phyloP scores from a whole-genome alignment of 2,113 vertebrate species.

The Scortum barcoo region DNA sequence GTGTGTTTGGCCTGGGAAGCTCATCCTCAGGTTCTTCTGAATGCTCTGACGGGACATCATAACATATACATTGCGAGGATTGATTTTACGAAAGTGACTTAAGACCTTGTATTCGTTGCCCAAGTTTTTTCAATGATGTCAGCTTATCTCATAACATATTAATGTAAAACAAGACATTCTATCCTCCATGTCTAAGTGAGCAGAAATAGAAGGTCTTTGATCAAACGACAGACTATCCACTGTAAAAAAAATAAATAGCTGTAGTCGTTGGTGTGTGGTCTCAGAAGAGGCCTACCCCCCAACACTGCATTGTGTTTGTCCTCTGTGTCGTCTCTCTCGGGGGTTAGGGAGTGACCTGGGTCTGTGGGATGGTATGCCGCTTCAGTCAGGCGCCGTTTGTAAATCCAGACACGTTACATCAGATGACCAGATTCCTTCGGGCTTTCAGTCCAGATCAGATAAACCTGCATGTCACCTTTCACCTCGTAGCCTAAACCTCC shows the following conservation, averaged over 20 bases:
- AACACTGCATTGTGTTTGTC: conserved; percentile 29
- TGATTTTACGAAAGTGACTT: conserved; percentile 32
- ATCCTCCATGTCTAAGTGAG: conserved; percentile 32
- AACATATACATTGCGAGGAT: conserved; percentile 18
- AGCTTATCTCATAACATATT: conserved; percentile 9
- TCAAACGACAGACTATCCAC: conserved; percentile 31
- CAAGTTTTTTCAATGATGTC: conserved; percentile 21
- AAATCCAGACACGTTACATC: conserved; percentile 68
- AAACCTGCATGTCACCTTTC: conserved; percentile 62
- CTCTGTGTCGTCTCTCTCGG: conserved; percentile 35
- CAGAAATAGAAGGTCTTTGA: conserved; percentile 57
- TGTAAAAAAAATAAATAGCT: conserved; percentile 58
- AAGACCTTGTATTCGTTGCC: conserved; percentile 14
- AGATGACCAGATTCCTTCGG: conserved; percentile 62
- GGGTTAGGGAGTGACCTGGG: conserved; percentile 50
- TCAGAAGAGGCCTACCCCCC: conserved; percentile 13
- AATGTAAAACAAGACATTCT: conserved; percentile 29
- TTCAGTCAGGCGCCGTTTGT: conserved; percentile 55
- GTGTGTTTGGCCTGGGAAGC: conserved; percentile 10
- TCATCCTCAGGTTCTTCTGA: not conserved
- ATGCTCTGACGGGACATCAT: conserved; percentile 3
- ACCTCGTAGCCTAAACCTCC: conserved; percentile 17
- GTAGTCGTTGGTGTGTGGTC: conserved; percentile 67
- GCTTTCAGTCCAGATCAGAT: conserved; percentile 60
- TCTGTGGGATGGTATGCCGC: conserved; percentile 50